Evolutionary conservation across 1,140 invertebrate species (phyloP).

Genomic region (Fopius arisanus): DNA sequence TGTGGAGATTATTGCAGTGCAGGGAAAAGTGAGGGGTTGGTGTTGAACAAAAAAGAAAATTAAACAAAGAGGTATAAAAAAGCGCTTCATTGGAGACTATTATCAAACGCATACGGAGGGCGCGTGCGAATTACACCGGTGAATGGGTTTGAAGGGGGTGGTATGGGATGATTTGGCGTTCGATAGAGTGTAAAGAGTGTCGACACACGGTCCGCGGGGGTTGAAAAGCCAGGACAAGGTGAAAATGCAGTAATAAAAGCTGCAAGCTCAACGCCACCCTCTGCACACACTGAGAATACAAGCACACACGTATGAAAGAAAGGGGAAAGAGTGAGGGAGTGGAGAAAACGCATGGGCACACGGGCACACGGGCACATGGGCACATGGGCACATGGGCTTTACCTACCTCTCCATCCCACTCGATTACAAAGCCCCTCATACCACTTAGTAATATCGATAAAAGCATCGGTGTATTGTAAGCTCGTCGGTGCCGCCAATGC

Average conservation of each 20-base stretch:
- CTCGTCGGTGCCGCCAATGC: conserved; percentile 45
- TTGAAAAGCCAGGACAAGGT: conserved; percentile 60
- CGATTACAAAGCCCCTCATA: conserved; percentile 12
- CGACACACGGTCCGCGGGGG: conserved; percentile 18
- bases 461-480: conserved; percentile 62
- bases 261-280: conserved; percentile 46
- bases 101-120: background rate
- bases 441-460: conserved; percentile 60
- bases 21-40: background rate
- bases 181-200: conserved; percentile 57
- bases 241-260: conserved; percentile 66
- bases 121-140: conserved; percentile 4
- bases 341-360: background rate
- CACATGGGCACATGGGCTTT: background rate
- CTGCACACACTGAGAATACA: background rate
- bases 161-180: conserved; percentile 44
- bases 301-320: background rate
- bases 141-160: conserved; percentile 8
- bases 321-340: background rate
- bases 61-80: conserved; percentile 7
- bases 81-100: conserved; percentile 13
- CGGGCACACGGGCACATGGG: no score
- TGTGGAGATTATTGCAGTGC: conserved; percentile 11
- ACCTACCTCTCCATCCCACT: background rate
- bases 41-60: conserved; percentile 1